Evolutionary conservation across 2,113 vertebrate species (phyloP).

Genomic region (Macroglossus sobrinus): DNA sequence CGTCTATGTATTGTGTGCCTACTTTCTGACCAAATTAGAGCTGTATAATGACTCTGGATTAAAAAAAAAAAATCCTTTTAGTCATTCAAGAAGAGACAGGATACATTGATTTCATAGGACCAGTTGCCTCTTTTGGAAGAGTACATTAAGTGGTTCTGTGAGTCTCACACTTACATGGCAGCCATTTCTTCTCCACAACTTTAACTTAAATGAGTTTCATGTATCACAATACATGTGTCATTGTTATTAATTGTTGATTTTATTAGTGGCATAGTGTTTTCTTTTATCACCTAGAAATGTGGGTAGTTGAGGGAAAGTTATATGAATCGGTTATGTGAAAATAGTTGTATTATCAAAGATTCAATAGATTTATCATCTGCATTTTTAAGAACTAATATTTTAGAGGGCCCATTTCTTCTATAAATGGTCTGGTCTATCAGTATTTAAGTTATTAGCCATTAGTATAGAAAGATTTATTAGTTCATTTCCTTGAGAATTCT

Average conservation of each 20-base stretch:
- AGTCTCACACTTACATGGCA: background rate
- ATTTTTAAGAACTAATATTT: conserved; percentile 25
- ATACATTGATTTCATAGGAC: background rate
- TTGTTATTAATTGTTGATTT: background rate
- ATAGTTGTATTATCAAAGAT: background rate
- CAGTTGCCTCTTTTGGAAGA: background rate
- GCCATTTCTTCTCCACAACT: background rate
- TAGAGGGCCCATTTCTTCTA: background rate
- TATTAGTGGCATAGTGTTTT: background rate
- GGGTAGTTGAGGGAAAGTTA: background rate
- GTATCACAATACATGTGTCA: background rate
- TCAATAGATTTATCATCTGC: background rate
- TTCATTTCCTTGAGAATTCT: conserved; percentile 20
- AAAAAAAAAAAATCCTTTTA: background rate
- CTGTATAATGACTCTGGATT: background rate
- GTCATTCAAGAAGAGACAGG: background rate
- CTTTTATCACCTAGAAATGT: background rate
- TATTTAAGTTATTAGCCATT: conserved; percentile 57
- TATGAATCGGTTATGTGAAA: background rate
- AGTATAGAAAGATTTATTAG: conserved; percentile 58
- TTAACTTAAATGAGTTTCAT: background rate
- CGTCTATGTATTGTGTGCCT: background rate
- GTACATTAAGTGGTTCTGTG: background rate
- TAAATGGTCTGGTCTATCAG: conserved; percentile 36
- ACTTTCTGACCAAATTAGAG: background rate